Conservation (phyloP, 1,140 invertebrate species). For the Sipha flava region DNA sequence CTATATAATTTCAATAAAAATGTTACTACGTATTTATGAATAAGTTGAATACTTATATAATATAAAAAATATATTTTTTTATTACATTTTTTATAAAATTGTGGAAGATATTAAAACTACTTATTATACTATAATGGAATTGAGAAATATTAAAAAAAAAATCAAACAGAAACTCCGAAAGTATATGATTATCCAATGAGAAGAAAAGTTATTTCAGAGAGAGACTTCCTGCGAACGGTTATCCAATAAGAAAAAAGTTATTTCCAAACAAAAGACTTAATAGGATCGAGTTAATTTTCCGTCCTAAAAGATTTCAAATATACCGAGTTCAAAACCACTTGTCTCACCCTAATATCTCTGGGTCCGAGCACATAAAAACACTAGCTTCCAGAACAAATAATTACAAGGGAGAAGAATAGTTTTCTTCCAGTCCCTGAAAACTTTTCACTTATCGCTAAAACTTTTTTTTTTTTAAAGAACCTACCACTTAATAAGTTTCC, state of each 20-base stretch:
- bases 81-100: background rate
- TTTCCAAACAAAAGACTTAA: constrained; percentile 10
- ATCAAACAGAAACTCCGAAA: background rate
- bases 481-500: constrained; percentile 13
- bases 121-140: background rate
- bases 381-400: constrained; percentile 9
- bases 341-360: background rate
- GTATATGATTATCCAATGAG: background rate
- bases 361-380: constrained; percentile 2
- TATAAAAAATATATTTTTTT: background rate
- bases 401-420: constrained; percentile 15
- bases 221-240: background rate
- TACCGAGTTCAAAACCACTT: constrained; percentile 7
- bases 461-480: constrained; percentile 2
- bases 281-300: constrained; percentile 12
- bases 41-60: too few relatives aligned
- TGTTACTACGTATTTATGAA: too few relatives aligned
- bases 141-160: background rate
- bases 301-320: constrained; percentile 16
- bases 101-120: background rate
- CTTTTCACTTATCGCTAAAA: constrained; percentile 21
- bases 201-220: background rate
- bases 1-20: too few relatives aligned
- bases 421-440: constrained; percentile 1
- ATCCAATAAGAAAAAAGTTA: constrained; percentile 1